These are phyloP conservation scores for Oncorhynchus mykiss DNA, from an alignment of 2,113 vertebrate species.

Conservation along the genomic window DNA sequence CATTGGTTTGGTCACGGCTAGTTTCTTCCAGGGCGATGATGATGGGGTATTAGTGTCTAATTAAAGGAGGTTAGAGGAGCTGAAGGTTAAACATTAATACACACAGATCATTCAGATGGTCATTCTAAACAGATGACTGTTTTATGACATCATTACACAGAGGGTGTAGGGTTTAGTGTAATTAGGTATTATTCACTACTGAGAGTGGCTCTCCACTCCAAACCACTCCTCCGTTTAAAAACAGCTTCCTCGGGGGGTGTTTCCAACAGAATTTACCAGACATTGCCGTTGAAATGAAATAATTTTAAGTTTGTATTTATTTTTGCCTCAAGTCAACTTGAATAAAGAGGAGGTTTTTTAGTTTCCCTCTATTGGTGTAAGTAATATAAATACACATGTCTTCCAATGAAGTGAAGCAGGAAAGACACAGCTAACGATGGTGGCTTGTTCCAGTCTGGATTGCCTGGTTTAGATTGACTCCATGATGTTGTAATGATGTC, in stretches of 20 bases:
- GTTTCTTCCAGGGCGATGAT: conserved; percentile 94
- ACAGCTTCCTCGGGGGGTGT: too few species aligned
- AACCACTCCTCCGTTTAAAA: conserved; percentile 49
- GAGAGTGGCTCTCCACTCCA: conserved; percentile 76
- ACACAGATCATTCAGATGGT: conserved; percentile 97
- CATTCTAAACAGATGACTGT: conserved; percentile 99
- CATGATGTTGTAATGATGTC: neutral
- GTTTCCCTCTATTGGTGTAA: too few species aligned
- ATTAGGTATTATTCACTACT: conserved; percentile 88
- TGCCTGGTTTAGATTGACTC: neutral
- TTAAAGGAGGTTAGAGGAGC: conserved; percentile 99
- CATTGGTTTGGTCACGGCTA: conserved; percentile 99
- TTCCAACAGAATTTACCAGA: too few species aligned
- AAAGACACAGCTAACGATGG: neutral
- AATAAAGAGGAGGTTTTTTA: too few species aligned
- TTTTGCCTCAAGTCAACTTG: too few species aligned
- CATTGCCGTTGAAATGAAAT: neutral
- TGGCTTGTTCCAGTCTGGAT: neutral
- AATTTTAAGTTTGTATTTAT: too few species aligned
- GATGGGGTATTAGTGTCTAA: conserved; percentile 97
- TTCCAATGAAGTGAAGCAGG: neutral
- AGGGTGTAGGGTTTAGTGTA: conserved; percentile 76
- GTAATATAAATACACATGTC: too few species aligned
- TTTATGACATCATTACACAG: conserved; percentile 97
- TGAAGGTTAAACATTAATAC: conserved; percentile 99